These are phyloP conservation scores for Lepilemur septentrionalis DNA, from an alignment of 2,797 vertebrate genomes.

Conservation along the genomic window DNA sequence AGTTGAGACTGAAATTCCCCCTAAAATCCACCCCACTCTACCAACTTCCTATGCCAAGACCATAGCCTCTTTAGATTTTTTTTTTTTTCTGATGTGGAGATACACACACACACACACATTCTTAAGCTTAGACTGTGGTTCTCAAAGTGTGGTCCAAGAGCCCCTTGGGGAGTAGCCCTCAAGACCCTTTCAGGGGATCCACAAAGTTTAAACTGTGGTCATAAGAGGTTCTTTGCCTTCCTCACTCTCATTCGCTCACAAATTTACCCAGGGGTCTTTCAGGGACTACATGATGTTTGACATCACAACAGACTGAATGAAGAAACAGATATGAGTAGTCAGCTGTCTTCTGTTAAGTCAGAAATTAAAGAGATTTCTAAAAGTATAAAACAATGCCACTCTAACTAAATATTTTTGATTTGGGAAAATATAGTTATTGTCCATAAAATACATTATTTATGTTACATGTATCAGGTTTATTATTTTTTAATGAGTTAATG, in stretches of 20 bases:
- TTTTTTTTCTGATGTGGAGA: not conserved
- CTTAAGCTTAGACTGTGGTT: not conserved
- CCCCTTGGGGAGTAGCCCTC: not conserved
- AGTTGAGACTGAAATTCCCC: not conserved
- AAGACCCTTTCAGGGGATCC: not conserved
- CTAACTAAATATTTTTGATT: conserved; percentile 33
- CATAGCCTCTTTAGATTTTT: not conserved
- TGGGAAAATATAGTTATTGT: conserved; percentile 48
- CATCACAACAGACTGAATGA: not conserved
- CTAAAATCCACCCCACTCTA: not conserved
- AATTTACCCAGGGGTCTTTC: not conserved
- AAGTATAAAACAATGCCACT: not conserved
- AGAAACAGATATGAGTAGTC: not conserved
- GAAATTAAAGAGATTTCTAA: conserved; percentile 39
- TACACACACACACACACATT: not conserved
- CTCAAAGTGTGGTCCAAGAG: not conserved
- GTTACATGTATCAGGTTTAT: not conserved
- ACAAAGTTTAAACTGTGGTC: not conserved
- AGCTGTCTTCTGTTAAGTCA: conserved; percentile 27
- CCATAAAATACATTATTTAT: conserved; percentile 3
- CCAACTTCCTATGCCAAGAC: not conserved
- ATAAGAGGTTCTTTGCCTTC: not conserved
- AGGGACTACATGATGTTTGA: not conserved
- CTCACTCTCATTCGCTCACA: not conserved
- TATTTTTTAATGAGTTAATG: conserved; percentile 18